These are phyloP conservation scores for Rhinichthys klamathensis DNA, from an alignment of 2,113 vertebrate genomes.

Conservation along the genomic window DNA sequence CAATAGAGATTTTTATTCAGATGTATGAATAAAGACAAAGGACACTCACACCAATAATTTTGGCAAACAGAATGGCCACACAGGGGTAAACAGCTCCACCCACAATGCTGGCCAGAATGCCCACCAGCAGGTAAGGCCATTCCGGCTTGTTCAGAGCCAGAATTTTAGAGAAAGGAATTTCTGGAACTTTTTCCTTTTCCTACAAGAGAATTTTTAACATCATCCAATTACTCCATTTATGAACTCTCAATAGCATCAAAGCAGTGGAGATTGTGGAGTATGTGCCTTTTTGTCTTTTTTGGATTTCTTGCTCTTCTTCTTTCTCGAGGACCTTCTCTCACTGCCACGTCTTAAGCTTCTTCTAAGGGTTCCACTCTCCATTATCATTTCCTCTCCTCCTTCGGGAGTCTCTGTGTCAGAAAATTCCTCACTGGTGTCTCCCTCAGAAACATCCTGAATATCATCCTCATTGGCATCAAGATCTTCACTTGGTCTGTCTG, in stretches of 20 bases:
- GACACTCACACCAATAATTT: conserved; percentile 76
- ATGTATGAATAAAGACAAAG: conserved; percentile 23
- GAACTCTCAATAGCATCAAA: not conserved
- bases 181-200: conserved; percentile 67
- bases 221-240: not conserved
- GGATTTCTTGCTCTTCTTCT: conserved; percentile 45
- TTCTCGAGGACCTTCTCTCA: not conserved
- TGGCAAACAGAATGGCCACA: conserved; percentile 73
- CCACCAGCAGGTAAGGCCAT: conserved; percentile 67
- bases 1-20: conserved; percentile 4
- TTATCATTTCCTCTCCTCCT: not conserved
- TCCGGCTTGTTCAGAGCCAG: conserved; percentile 78
- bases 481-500: not conserved
- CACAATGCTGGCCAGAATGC: conserved; percentile 70
- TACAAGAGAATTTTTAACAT: not conserved
- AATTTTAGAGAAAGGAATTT: conserved; percentile 68
- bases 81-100: conserved; percentile 69
- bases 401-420: conserved; percentile 31
- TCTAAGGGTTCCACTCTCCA: conserved; percentile 43
- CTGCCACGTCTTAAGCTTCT: conserved; percentile 59
- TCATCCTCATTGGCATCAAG: conserved; percentile 44
- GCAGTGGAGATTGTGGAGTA: not conserved
- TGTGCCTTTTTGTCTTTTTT: conserved; percentile 58
- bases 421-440: conserved; percentile 54
- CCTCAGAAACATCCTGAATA: conserved; percentile 59